Evolutionary conservation across 2,888 invertebrate species (phyloP), one percentile per base, ranked within the genome.

Genomic region (Molorchus minor): DNA sequence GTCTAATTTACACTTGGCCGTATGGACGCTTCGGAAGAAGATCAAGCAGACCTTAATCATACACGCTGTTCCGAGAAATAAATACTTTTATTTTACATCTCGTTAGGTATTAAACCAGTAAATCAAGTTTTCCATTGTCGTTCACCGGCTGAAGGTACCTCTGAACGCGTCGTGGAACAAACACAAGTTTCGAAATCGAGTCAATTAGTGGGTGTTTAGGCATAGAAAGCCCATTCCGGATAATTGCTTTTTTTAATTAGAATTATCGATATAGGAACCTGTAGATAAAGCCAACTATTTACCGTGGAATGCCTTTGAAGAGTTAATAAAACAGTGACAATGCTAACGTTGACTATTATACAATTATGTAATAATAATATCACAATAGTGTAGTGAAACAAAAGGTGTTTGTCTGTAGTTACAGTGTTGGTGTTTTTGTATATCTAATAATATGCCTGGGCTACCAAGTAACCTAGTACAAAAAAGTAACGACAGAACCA

Each of bases 101-200:
- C 47, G 47, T 47, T 47, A 47, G 47, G 35, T 47, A 47, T 47
- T 47, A 47, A 47, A 47, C 47, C 47, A 47, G 47, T 47, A 47
- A 47, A 47, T 47, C 47, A 47, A 47, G 47, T 47, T 47, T 47
- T 47, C 47, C 47, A 35, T 47, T 47, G 47, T 47, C 47, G 47
- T 47, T 19, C 47, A 35, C 36, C 35, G 36, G 35, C 47, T 33
- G 36, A 21, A 21, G 13, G 36, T 47, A 8, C 20, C 47, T 47
- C 36, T 47, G 47, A 47, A 47, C 35, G 36, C 35, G 36, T 36
- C 47, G 47, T 36, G 47, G 21, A 47, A 21, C 36, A 47, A n/a
- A 29, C 20, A 40, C 40, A 19, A 40, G 40, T 40, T 40, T 44
- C 25, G 44, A 44, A 16, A n/a, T 16, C 20, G 7, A 29, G 30